Percentiles rank a stretch among this genome's conserved stretches.
phyloP scores from a whole-genome alignment of 2,797 vertebrate genomes.

The Coreius guichenoti region DNA sequence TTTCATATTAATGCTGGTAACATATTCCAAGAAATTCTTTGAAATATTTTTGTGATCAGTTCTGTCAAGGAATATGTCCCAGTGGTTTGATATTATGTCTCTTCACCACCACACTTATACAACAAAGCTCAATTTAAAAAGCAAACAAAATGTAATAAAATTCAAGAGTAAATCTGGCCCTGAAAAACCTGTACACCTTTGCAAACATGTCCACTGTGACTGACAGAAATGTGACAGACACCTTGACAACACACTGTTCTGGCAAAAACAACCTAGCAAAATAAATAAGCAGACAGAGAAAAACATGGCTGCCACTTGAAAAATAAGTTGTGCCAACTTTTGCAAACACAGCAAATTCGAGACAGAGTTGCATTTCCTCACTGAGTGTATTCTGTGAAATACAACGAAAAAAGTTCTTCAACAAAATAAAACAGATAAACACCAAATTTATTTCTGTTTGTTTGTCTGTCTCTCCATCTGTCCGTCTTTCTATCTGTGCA shows the following conservation, averaged over 20 bases:
- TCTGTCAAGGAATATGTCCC: background rate
- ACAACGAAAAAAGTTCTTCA: background rate
- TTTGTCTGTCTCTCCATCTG: background rate
- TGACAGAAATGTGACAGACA: conserved; percentile 35
- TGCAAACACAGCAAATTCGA: conserved; percentile 13
- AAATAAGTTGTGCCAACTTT: conserved; percentile 14
- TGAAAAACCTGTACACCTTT: background rate
- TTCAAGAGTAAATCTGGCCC: background rate
- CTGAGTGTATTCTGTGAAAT: background rate
- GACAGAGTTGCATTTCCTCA: background rate
- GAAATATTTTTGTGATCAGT: background rate
- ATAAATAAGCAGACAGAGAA: conserved; percentile 31
- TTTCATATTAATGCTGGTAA: background rate
- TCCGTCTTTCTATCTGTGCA: background rate
- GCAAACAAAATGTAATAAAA: background rate
- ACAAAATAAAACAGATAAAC: background rate
- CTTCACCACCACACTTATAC: background rate
- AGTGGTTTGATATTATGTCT: background rate
- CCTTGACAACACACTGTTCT: conserved; percentile 14
- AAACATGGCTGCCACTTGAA: conserved; percentile 13
- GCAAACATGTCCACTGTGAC: background rate
- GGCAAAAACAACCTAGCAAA: conserved; percentile 48
- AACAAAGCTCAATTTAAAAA: conserved; percentile 7
- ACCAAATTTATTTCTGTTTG: background rate
- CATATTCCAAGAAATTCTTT: background rate